Percentiles rank a stretch among this genome's conserved stretches.
Evolutionary conservation across 35 echinoderm and acorn worm species (phyloP).

Genomic region (Diadema setosum): DNA sequence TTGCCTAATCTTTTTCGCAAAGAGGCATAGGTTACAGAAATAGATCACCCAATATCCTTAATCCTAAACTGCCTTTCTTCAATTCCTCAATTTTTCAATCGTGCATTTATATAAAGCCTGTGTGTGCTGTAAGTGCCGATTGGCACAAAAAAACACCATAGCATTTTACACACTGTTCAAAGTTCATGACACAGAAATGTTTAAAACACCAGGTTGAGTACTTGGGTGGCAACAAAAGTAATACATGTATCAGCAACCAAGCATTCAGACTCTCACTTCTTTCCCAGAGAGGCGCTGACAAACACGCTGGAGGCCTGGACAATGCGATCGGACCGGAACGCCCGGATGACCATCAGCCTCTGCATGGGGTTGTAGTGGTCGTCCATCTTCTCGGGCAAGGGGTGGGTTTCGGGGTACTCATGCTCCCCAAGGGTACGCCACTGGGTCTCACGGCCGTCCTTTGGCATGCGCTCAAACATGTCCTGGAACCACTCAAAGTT

Average conservation of each 20-base stretch:
- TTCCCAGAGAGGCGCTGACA: conserved; percentile 75
- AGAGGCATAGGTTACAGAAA: no score
- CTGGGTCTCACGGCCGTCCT: conserved; percentile 94
- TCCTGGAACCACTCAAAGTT: conserved; percentile 99
- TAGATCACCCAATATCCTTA: no score
- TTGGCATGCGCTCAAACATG: conserved; percentile 99
- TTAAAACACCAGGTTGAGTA: no score
- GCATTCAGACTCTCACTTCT: no score
- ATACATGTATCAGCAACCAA: no score
- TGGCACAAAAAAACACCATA: no score
- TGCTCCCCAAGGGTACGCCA: conserved; percentile 94
- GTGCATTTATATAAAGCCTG: conserved; percentile 62
- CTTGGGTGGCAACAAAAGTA: no score
- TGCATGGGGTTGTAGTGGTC: conserved; percentile 86
- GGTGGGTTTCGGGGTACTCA: conserved; percentile 67
- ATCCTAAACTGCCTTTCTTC: no score
- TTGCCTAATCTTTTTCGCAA: no score
- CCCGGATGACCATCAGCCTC: conserved; percentile 82
- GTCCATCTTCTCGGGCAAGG: conserved; percentile 97
- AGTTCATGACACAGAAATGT: conserved; percentile 64
- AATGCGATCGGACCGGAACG: conserved; percentile 79
- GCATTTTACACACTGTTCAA: no score
- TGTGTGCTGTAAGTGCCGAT: no score
- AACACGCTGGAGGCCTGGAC: conserved; percentile 80
- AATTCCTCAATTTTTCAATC: no score